Conservation (phyloP, 2,113 vertebrate genomes). For the Callopanchax toddi region DNA sequence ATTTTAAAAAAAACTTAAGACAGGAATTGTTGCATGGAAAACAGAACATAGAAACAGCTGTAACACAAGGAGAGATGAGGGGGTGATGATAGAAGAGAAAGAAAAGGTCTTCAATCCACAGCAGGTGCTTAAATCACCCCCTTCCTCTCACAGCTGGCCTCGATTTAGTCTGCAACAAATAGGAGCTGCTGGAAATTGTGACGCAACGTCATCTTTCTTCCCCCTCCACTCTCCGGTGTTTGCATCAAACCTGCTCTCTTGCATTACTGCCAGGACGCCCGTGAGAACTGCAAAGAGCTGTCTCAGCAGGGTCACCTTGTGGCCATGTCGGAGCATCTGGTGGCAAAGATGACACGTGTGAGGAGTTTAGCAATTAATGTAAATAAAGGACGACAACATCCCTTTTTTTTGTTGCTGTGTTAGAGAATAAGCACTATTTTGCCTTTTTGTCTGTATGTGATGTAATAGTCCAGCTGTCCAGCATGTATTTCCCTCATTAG, state of each 20-base stretch:
- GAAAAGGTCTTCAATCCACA: conserved; percentile 58
- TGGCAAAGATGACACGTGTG: conserved; percentile 21
- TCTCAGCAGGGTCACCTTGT: conserved; percentile 49
- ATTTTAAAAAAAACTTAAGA: conserved; percentile 34
- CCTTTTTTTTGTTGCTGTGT: neutral
- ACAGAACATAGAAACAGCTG: neutral
- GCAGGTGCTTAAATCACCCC: conserved; percentile 60
- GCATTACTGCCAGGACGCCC: conserved; percentile 24
- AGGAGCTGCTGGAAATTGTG: conserved; percentile 51
- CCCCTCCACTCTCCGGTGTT: conserved; percentile 8
- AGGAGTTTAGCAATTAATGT: conserved; percentile 5
- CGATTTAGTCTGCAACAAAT: conserved; percentile 56
- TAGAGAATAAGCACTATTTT: neutral
- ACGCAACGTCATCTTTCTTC: conserved; percentile 21
- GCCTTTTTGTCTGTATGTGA: neutral
- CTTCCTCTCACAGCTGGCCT: conserved; percentile 55
- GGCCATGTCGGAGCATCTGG: conserved; percentile 24
- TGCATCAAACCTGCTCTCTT: conserved; percentile 33
- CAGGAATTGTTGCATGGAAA: conserved; percentile 21
- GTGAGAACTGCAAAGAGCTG: conserved; percentile 28
- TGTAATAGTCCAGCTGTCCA: too few relatives aligned
- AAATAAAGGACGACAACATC: neutral
- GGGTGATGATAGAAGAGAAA: conserved; percentile 47
- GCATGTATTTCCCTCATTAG: too few relatives aligned
- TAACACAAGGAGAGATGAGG: conserved; percentile 22